Conservation (phyloP, 2,797 vertebrate species). For the Microctenopoma lineatum region DNA sequence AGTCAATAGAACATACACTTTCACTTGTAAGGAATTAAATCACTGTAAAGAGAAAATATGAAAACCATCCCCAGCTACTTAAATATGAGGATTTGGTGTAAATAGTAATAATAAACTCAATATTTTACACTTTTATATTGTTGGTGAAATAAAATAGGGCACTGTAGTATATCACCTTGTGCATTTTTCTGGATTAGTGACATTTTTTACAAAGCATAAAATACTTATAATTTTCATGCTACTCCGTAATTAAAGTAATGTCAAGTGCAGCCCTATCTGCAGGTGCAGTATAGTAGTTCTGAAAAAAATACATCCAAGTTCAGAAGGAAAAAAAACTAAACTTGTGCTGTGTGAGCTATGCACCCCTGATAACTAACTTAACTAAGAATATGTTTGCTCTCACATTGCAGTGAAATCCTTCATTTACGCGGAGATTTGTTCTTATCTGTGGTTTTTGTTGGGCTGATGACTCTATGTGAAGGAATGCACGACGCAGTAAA, state of each 20-base stretch:
- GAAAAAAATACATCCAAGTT: not conserved
- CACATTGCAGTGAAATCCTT: conserved; percentile 15
- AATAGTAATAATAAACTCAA: not conserved
- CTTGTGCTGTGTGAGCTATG: not conserved
- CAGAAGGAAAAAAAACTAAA: not conserved
- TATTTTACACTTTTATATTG: not conserved
- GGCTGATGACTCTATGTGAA: conserved; percentile 66
- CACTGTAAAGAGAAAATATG: no score
- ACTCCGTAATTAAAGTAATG: no score
- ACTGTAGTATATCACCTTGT: not conserved
- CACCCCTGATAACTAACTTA: not conserved
- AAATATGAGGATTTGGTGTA: not conserved
- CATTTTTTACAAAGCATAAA: not conserved
- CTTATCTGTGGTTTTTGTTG: conserved; percentile 51
- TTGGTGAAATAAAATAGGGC: not conserved
- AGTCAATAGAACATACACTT: no score
- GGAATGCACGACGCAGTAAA: conserved; percentile 62
- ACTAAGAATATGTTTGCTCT: conserved; percentile 5
- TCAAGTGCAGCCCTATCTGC: not conserved
- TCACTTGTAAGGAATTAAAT: no score
- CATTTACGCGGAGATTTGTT: conserved; percentile 19
- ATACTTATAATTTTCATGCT: no score
- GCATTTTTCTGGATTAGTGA: not conserved
- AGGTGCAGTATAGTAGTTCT: not conserved
- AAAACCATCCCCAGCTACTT: not conserved